A percentile compares a stretch with the other conserved stretches of the same genome.
phyloP scores from a whole-genome alignment of 2,113 vertebrate genomes.

The Bettongia penicillata region DNA sequence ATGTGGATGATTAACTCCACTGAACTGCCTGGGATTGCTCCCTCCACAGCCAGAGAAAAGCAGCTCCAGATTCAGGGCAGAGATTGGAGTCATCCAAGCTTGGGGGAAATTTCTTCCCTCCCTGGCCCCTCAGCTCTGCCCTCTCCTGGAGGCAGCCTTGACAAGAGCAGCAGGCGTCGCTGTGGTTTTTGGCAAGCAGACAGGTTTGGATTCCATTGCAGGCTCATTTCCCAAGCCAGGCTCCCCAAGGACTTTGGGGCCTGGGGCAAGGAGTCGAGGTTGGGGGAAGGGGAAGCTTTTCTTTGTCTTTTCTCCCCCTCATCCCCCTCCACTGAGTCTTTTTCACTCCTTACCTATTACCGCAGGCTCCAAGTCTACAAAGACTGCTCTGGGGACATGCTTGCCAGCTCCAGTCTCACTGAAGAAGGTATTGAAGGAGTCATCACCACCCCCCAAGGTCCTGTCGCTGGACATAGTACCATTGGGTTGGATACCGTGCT shows the following conservation, averaged over 20 bases:
- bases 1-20: neutral
- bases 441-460: slow-evolving; percentile 76
- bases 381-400: slow-evolving; percentile 84
- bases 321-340: neutral
- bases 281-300: neutral
- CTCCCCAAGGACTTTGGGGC: neutral
- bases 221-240: neutral
- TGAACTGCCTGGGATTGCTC: neutral
- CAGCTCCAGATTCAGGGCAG: neutral
- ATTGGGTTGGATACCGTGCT: slow-evolving; percentile 86
- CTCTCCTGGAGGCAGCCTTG: neutral
- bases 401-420: slow-evolving; percentile 84
- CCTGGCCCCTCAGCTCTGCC: neutral
- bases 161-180: neutral
- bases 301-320: neutral
- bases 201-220: neutral
- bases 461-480: slow-evolving; percentile 84
- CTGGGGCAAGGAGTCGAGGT: neutral
- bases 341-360: slow-evolving; percentile 82
- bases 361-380: slow-evolving; percentile 86
- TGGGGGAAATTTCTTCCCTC: neutral
- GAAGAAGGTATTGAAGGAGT: slow-evolving; percentile 88
- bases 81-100: no score
- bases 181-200: neutral
- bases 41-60: neutral